Evolutionary conservation across 2,797 vertebrate species (phyloP).

Genomic region (Lacerta bilineata): DNA sequence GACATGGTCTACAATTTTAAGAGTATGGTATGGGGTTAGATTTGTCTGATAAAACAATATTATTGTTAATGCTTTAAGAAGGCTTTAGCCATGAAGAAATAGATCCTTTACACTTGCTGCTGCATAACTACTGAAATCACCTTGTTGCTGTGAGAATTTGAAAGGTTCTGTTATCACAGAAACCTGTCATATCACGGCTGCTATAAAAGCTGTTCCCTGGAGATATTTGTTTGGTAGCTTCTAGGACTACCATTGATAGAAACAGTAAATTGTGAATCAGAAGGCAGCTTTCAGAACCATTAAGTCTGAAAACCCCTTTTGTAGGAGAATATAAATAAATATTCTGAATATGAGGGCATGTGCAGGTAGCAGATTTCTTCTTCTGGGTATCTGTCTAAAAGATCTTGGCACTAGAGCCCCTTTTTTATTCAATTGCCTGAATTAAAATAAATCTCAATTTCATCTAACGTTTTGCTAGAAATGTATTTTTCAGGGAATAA

Average conservation of each 20-base stretch:
- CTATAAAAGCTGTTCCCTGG: background rate
- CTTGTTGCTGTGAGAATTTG: background rate
- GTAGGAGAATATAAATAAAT: background rate
- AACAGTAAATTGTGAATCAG: constrained; percentile 24
- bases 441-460: background rate
- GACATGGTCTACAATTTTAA: too few relatives aligned
- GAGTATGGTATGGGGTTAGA: background rate
- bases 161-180: constrained; percentile 19
- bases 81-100: background rate
- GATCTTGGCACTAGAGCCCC: background rate
- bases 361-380: background rate
- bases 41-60: background rate
- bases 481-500: background rate
- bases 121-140: constrained; percentile 30
- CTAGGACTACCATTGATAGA: constrained; percentile 21
- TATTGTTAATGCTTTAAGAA: background rate
- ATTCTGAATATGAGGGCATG: background rate
- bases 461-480: background rate
- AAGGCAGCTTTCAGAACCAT: background rate
- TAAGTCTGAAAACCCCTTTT: background rate
- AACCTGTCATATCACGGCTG: constrained; percentile 23
- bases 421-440: background rate
- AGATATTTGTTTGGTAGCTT: constrained; percentile 29
- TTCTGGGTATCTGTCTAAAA: background rate
- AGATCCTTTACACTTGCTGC: background rate